Evolutionary conservation across 2,888 invertebrate genomes (phyloP), one percentile per base, ranked within the genome.

Genomic region (Eumerus sabulonum): DNA sequence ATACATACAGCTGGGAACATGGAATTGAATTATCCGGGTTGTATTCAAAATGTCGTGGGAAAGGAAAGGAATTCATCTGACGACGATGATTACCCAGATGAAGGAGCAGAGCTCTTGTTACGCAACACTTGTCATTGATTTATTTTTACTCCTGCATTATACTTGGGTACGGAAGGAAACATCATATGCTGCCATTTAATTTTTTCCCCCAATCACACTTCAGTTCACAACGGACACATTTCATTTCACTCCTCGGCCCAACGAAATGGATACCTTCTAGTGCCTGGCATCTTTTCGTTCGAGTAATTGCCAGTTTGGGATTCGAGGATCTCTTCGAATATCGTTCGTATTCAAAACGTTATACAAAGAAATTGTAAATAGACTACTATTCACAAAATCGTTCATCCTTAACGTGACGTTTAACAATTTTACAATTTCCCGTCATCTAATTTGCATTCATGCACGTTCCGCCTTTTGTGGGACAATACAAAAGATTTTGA

Each of bases 181-280:
- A 17, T 48, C 40, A 35, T 56, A 36, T 40, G 56, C 56, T 56
- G 27, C 48, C 47, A 56, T 19, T 18, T 48, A 56, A 40, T 48
- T 56, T 48, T 47, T 17, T 47, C 48, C 54, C 27, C 27, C n/a
- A n/a, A n/a, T 56, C 35, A 66, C 66, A 56, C 56, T 56, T 48
- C 19, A 48, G 47, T 48, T 47, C 36, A 47, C 48, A 13, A 4
- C 18, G 36, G 47, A 62, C 50, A 53, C 44, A 63, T 27, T 27
- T 27, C 27, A 27, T 27, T 27, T 27, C 27, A 27, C 27, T 27
- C 27, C 27, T 27, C 27, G 27, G 27, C 27, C 27, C 27, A 27
- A 4, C 27, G n/a, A n/a, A n/a, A n/a, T n/a, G 27, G 27, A 27
- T 27, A 27, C 27, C 27, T 27, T 4, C 27, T 27, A 2, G 27